These are phyloP conservation scores for Crax fasciolata DNA, from an alignment of 2,797 vertebrate species.

Conservation along the genomic window DNA sequence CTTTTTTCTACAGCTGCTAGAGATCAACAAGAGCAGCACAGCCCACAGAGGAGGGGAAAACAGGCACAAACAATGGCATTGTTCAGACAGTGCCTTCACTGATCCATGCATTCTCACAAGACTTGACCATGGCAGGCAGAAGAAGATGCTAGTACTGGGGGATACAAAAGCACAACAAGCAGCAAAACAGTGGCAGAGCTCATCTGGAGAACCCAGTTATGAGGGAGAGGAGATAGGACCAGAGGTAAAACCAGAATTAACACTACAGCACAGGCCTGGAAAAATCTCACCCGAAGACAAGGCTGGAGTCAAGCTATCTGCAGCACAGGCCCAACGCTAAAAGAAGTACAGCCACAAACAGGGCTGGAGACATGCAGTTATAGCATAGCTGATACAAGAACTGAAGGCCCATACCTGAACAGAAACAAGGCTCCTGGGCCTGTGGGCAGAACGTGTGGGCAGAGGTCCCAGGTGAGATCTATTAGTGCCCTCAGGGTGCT, in stretches of 20 bases:
- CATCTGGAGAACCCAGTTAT: fast-evolving
- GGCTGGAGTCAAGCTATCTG: not conserved
- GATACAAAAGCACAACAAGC: not conserved
- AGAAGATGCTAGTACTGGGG: not conserved
- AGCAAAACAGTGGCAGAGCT: not conserved
- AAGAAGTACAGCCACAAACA: fast-evolving
- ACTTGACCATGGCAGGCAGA: not conserved
- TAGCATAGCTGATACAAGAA: not conserved
- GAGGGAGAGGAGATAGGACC: not conserved
- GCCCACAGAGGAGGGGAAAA: not conserved
- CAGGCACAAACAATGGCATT: not conserved
- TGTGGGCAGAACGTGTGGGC: fast-evolving
- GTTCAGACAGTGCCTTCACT: not conserved
- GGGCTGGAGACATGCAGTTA: fast-evolving
- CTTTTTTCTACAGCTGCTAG: not conserved
- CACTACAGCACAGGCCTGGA: not conserved
- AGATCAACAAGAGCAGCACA: not conserved
- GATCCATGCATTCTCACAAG: fast-evolving
- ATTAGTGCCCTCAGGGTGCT: not conserved
- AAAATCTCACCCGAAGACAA: not conserved
- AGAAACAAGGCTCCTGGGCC: not conserved
- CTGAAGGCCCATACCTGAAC: no score
- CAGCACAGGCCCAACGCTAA: not conserved
- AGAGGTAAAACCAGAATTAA: not conserved
- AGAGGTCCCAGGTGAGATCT: not conserved